These are phyloP conservation scores for Tipula confusa DNA, from an alignment of 2,888 invertebrate species.

Conservation along the genomic window DNA sequence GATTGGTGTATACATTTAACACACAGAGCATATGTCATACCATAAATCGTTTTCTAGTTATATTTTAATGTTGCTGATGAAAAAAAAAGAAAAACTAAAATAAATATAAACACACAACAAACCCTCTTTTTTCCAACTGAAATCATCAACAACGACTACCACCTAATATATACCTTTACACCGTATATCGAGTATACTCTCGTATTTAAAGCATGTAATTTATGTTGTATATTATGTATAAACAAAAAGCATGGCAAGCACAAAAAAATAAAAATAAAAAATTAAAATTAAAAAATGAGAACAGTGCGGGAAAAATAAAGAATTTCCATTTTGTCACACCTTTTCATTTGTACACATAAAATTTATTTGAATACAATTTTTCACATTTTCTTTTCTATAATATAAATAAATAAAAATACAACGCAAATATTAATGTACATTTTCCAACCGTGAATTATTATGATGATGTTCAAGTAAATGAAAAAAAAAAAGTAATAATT, in stretches of 20 bases:
- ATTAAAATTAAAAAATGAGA: too few species aligned
- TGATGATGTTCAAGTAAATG: conserved; percentile 3
- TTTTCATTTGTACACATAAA: conserved; percentile 3
- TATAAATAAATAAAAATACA: not conserved
- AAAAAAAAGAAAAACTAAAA: not conserved
- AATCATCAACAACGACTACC: conserved; percentile 12
- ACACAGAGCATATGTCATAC: not conserved
- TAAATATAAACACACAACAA: not conserved
- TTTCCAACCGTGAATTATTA: conserved; percentile 20
- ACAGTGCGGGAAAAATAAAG: conserved; percentile 7
- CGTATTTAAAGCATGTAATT: not conserved
- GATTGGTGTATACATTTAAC: not conserved
- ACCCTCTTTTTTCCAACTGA: not conserved
- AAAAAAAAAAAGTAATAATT: not conserved
- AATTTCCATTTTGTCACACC: conserved; percentile 9
- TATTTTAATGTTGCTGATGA: conserved; percentile 14
- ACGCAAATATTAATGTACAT: not conserved
- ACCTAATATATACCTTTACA: conserved; percentile 20
- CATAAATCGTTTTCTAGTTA: conserved; percentile 12
- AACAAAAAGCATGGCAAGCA: not conserved
- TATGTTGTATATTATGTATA: not conserved
- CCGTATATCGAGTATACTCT: not conserved
- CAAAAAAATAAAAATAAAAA: not conserved
- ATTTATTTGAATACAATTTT: conserved; percentile 3
- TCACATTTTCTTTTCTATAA: not conserved